Conservation (phyloP, 2,797 vertebrate species). For the Cottoperca gobio region DNA sequence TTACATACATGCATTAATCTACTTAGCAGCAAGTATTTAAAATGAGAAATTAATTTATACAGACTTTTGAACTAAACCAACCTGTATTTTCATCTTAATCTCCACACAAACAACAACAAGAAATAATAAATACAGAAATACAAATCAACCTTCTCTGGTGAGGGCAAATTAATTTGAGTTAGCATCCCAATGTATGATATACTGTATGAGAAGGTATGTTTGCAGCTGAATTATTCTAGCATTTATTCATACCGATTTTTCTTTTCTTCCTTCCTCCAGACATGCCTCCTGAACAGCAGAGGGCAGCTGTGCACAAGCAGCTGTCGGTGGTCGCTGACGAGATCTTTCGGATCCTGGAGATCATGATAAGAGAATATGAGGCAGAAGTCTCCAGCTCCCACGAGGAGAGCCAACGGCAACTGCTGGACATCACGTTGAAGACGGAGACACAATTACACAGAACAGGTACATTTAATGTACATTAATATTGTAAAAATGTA, state of each 20-base stretch:
- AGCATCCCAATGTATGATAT: too few species aligned
- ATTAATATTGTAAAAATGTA: not conserved
- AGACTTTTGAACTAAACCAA: not conserved
- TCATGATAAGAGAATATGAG: slow-evolving; percentile 20
- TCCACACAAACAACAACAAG: not conserved
- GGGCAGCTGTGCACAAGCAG: not conserved
- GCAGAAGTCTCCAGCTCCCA: not conserved
- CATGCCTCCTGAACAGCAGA: slow-evolving; percentile 30
- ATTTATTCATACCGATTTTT: not conserved
- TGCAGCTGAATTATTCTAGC: not conserved
- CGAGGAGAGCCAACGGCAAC: not conserved
- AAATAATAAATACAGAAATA: not conserved
- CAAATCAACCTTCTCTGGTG: not conserved
- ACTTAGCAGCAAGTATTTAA: too few species aligned
- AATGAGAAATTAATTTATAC: too few species aligned
- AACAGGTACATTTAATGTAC: slow-evolving; percentile 22
- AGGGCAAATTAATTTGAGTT: too few species aligned
- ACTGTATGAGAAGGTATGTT: not conserved
- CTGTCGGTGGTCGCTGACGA: slow-evolving; percentile 40
- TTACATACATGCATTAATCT: too few species aligned
- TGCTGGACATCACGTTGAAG: slow-evolving; percentile 2
- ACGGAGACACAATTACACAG: rapidly evolving
- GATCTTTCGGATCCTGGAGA: slow-evolving; percentile 46
- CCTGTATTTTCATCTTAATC: not conserved
- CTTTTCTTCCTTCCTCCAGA: slow-evolving; percentile 3